Percentiles rank a stretch among this genome's conserved stretches.
These are phyloP conservation scores for Mesocentrotus franciscanus DNA, from an alignment of 53 echinoderm and acorn worm species.

Conservation along the genomic window DNA sequence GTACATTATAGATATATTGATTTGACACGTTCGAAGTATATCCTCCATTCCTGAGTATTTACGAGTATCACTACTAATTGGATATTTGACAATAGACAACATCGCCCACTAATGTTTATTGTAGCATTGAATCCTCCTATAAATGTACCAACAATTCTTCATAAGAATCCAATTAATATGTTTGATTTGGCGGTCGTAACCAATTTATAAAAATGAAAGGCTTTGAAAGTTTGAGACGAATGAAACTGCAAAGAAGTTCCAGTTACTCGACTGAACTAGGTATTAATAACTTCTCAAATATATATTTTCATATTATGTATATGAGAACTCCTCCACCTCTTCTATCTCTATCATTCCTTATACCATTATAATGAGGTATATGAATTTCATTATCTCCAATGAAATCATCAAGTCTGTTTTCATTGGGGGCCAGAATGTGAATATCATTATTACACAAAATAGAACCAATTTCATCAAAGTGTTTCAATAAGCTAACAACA, in stretches of 20 bases:
- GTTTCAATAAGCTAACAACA: constrained; percentile 3
- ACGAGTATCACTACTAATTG: neutral
- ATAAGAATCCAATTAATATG: neutral
- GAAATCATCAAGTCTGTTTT: neutral
- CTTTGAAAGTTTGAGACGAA: neutral
- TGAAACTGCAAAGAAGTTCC: neutral
- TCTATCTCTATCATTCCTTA: neutral
- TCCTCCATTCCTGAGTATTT: neutral
- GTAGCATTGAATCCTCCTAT: no score
- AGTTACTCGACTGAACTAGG: neutral
- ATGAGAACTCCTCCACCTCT: neutral
- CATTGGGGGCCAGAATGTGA: neutral
- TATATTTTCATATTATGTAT: neutral
- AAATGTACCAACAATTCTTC: neutral
- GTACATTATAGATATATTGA: neutral
- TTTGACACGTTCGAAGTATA: neutral
- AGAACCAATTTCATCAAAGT: neutral
- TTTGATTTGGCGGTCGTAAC: neutral
- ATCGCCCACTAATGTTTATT: no score
- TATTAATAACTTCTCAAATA: neutral
- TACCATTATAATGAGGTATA: neutral
- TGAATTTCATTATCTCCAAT: neutral
- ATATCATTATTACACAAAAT: neutral
- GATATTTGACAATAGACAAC: neutral
- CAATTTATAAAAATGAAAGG: neutral